Conservation (phyloP, 2,797 vertebrate genomes). For the Benthosema pterotum region DNA sequence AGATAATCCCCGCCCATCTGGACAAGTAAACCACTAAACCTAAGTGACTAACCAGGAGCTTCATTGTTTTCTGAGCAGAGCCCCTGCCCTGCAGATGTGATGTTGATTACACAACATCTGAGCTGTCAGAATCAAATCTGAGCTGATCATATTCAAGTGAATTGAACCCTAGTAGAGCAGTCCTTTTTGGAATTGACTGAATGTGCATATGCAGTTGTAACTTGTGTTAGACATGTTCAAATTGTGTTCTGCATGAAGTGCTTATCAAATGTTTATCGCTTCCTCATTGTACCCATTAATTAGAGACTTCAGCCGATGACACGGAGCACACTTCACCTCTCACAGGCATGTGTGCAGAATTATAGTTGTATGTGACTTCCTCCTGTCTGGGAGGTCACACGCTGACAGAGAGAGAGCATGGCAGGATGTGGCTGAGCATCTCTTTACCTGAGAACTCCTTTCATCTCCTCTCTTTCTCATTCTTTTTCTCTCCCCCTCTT, state of each 20-base stretch:
- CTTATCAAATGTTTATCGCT: constrained; percentile 9
- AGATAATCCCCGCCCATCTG: too few species aligned
- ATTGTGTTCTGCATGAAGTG: neutral
- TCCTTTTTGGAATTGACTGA: too few species aligned
- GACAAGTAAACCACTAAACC: too few species aligned
- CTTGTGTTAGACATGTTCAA: constrained; percentile 13
- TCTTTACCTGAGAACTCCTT: constrained; percentile 45
- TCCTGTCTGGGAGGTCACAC: constrained; percentile 33
- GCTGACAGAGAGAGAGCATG: constrained; percentile 24
- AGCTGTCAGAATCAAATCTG: too few species aligned
- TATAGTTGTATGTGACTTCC: constrained; percentile 31
- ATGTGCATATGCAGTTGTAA: neutral
- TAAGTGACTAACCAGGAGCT: too few species aligned
- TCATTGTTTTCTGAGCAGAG: too few species aligned
- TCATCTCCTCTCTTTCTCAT: constrained; percentile 40
- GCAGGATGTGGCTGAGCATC: constrained; percentile 69
- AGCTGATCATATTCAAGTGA: too few species aligned
- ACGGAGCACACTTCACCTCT: constrained; percentile 29
- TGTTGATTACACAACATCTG: too few species aligned
- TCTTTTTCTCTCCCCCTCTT: constrained; percentile 22
- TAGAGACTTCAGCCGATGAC: constrained; percentile 38
- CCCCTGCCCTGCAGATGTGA: too few species aligned
- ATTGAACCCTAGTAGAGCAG: too few species aligned
- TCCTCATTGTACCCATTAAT: constrained; percentile 27
- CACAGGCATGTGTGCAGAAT: constrained; percentile 16